These are phyloP conservation scores for Cinclus cinclus DNA, from an alignment of 2,113 vertebrate genomes.

Conservation along the genomic window DNA sequence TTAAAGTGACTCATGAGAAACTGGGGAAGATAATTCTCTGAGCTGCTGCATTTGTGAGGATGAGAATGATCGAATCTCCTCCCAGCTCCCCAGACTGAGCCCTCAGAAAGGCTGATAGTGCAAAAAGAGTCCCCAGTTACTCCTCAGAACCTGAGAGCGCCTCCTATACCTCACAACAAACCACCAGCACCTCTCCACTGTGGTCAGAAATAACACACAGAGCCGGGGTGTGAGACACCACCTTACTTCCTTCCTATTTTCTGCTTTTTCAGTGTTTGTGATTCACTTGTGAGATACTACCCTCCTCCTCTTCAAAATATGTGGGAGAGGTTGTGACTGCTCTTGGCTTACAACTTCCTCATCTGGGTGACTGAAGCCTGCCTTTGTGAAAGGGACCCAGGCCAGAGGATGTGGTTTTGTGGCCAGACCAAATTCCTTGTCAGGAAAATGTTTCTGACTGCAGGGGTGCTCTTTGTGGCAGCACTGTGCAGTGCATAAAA, in stretches of 20 bases:
- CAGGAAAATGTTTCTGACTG: not conserved
- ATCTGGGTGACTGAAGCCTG: not conserved
- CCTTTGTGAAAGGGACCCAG: accelerated
- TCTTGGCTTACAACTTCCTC: not conserved
- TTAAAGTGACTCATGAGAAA: not conserved
- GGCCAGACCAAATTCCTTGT: not conserved
- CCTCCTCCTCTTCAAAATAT: slow-evolving; percentile 11
- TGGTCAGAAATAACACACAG: not conserved
- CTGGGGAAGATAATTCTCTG: not conserved
- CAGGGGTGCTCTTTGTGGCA: not conserved
- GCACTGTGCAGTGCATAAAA: not conserved
- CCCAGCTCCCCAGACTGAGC: not conserved
- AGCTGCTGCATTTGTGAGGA: not conserved
- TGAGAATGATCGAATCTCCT: not conserved
- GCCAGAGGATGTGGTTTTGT: not conserved
- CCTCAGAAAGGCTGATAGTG: not conserved
- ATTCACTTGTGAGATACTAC: not conserved
- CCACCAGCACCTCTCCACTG: not conserved
- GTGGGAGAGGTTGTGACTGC: not conserved
- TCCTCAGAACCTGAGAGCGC: not conserved
- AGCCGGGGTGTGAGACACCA: not conserved
- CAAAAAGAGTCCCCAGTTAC: not conserved
- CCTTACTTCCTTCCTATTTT: not conserved
- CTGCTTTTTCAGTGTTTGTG: not conserved
- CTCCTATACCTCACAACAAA: not conserved